A percentile compares a stretch with the other conserved stretches of the same genome.
Evolutionary conservation across 30 jellyfish, hydroid and myxozoan genomes (phyloP).

Genomic region (Cassiopea xamachana): DNA sequence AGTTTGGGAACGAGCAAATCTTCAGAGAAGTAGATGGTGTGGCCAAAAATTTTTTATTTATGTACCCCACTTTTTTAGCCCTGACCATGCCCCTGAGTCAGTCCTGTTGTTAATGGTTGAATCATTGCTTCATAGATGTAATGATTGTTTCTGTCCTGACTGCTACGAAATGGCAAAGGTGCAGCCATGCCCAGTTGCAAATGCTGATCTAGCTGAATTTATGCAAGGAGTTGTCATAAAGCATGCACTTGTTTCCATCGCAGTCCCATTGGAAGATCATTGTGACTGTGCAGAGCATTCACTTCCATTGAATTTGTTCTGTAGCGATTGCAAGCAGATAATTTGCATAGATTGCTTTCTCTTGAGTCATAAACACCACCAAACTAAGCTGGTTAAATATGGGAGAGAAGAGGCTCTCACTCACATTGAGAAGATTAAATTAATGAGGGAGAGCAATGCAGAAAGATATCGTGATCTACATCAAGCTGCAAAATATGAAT

Average conservation of each 20-base stretch:
- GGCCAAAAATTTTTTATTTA: too few relatives aligned
- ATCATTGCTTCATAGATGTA: background rate
- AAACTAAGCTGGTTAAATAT: background rate
- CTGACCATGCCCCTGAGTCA: background rate
- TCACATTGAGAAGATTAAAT: background rate
- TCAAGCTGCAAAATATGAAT: background rate
- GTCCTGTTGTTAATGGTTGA: background rate
- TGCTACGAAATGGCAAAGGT: background rate
- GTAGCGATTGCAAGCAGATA: background rate
- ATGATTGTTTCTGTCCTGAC: background rate
- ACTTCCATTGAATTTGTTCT: background rate
- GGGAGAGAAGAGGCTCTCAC: background rate
- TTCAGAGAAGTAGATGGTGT: too few relatives aligned
- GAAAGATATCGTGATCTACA: background rate
- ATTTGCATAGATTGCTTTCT: constrained; percentile 2
- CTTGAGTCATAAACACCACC: background rate
- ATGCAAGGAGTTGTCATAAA: background rate
- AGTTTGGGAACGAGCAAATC: too few relatives aligned
- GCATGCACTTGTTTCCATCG: background rate
- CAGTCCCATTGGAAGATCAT: background rate
- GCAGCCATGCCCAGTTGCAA: background rate
- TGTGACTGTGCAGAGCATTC: background rate
- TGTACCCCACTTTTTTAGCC: too few relatives aligned
- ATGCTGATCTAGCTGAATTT: background rate
- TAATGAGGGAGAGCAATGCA: background rate